Percentiles rank a stretch among this genome's conserved stretches.
These are phyloP conservation scores for Cepphus grylle DNA, from an alignment of 2,113 vertebrate species.

Conservation along the genomic window DNA sequence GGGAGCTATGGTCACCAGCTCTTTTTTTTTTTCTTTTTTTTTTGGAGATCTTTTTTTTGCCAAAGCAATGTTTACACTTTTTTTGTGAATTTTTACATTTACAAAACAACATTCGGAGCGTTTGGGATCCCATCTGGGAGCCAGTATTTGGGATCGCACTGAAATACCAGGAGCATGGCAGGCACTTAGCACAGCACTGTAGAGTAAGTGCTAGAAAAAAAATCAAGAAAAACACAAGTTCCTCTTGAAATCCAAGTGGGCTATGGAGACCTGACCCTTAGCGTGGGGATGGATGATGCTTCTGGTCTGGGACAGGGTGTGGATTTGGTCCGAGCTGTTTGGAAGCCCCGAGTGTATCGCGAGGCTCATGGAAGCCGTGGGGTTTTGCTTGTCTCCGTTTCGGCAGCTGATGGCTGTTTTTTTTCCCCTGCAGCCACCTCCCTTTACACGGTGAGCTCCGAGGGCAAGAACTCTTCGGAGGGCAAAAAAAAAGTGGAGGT, in stretches of 20 bases:
- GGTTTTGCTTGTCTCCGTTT: rapidly evolving
- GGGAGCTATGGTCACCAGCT: neutral
- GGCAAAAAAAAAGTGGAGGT: constrained; percentile 73
- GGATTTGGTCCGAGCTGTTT: neutral
- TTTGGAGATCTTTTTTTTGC: neutral
- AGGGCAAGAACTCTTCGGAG: constrained; percentile 39
- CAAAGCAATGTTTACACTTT: neutral
- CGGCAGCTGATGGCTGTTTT: no score
- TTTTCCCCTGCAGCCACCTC: constrained; percentile 15
- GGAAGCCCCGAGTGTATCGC: rapidly evolving
- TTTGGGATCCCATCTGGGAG: neutral
- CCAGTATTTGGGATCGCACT: neutral
- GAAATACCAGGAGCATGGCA: neutral
- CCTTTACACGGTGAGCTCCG: constrained; percentile 49
- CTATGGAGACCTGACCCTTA: neutral
- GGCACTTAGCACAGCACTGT: neutral
- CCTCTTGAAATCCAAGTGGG: neutral
- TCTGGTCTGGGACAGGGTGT: neutral
- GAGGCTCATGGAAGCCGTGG: neutral
- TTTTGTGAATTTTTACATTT: neutral
- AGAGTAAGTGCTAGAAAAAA: neutral
- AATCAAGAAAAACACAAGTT: neutral
- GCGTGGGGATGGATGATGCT: neutral
- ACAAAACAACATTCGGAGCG: neutral
- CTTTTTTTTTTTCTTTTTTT: no score